Evolutionary conservation across 2,113 vertebrate genomes (phyloP).

Genomic region (Electrona antarctica): DNA sequence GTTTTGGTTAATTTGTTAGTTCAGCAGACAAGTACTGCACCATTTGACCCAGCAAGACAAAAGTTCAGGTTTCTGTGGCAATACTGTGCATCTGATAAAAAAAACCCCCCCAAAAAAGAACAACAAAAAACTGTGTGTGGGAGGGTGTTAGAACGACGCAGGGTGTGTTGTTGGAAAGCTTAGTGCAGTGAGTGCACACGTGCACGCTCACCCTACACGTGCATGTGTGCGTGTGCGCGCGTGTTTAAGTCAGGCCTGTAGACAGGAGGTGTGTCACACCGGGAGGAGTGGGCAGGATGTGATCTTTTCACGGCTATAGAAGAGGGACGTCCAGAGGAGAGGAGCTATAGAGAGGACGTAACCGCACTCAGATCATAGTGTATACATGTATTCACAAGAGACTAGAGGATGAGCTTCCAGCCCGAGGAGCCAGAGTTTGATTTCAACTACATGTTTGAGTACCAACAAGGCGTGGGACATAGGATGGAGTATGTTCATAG

Average conservation of each 20-base stretch:
- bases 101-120: slow-evolving; percentile 22
- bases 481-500: slow-evolving; percentile 20
- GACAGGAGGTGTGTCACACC: slow-evolving; percentile 52
- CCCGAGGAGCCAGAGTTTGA: slow-evolving; percentile 86
- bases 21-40: slow-evolving; percentile 26
- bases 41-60: slow-evolving; percentile 27
- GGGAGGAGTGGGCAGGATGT: slow-evolving; percentile 53
- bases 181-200: slow-evolving; percentile 13
- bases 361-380: neutral
- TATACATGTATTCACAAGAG: slow-evolving; percentile 21
- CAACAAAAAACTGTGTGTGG: slow-evolving; percentile 17
- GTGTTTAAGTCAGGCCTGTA: slow-evolving; percentile 50
- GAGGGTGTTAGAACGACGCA: slow-evolving; percentile 50
- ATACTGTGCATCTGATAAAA: slow-evolving; percentile 23
- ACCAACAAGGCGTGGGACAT: slow-evolving; percentile 78
- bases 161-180: slow-evolving; percentile 24
- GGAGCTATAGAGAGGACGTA: slow-evolving; percentile 1
- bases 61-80: slow-evolving; percentile 31
- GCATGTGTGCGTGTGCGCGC: neutral
- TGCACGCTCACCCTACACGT: neutral
- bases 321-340: slow-evolving; percentile 16
- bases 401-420: slow-evolving; percentile 80
- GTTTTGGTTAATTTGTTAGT: slow-evolving; percentile 22
- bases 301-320: slow-evolving; percentile 44
- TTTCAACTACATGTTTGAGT: slow-evolving; percentile 89